Conservation (phyloP, 2,113 vertebrate species). For the Antennarius striatus region DNA sequence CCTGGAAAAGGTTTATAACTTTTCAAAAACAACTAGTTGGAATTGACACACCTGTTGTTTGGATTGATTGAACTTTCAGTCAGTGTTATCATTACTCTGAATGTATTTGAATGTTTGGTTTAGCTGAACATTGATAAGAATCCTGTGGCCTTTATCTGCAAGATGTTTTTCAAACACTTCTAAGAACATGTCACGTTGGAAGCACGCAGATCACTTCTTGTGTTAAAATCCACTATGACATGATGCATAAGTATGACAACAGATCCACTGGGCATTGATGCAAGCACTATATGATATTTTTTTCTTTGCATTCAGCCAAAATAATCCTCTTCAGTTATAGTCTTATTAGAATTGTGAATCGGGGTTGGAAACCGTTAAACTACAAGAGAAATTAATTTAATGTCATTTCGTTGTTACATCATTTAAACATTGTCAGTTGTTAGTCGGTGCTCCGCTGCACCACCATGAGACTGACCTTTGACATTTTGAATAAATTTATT, state of each 20-base stretch:
- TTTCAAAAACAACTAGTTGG: no score
- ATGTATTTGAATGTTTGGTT: conserved; percentile 15
- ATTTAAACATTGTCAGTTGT: no score
- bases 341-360: neutral
- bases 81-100: conserved; percentile 1
- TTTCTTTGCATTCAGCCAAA: neutral
- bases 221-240: no score
- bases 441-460: no score
- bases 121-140: conserved; percentile 24
- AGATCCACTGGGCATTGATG: neutral
- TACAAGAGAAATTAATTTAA: no score
- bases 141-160: neutral
- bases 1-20: no score
- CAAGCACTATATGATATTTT: neutral
- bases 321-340: neutral
- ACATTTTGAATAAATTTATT: no score
- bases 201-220: conserved; percentile 7
- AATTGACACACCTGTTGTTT: no score
- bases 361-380: no score
- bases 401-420: no score
- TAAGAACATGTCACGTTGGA: conserved; percentile 24
- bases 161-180: conserved; percentile 15
- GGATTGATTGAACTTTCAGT: neutral
- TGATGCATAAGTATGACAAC: neutral
- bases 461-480: no score